phyloP scores from a whole-genome alignment of 2,113 vertebrate species.

The Chaetops frenatus region DNA sequence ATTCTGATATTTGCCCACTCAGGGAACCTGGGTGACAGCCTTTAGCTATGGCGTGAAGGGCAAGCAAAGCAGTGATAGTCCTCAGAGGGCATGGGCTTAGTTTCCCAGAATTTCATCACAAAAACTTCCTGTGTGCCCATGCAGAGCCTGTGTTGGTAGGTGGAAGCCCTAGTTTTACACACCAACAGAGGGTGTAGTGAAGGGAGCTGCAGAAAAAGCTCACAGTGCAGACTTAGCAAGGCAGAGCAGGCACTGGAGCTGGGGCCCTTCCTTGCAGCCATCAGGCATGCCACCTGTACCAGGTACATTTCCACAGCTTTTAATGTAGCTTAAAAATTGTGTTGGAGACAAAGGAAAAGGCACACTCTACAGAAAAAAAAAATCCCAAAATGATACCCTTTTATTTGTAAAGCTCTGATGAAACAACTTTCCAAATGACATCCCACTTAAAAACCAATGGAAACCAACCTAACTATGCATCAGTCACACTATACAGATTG shows the following conservation, averaged over 20 bases:
- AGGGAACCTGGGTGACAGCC: neutral
- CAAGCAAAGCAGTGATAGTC: neutral
- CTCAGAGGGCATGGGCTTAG: neutral
- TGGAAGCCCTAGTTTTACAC: neutral
- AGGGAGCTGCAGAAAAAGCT: neutral
- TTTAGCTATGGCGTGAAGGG: neutral
- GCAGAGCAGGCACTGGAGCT: neutral
- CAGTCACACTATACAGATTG: slow-evolving; percentile 72
- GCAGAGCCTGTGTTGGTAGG: neutral
- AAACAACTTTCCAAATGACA: slow-evolving; percentile 76
- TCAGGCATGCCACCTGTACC: neutral
- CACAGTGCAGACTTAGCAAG: neutral
- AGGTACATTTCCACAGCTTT: neutral
- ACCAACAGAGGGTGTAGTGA: neutral
- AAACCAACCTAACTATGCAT: slow-evolving; percentile 73
- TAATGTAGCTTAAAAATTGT: neutral
- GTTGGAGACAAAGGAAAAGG: slow-evolving; percentile 39
- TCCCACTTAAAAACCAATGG: slow-evolving; percentile 71
- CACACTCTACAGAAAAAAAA: slow-evolving; percentile 45
- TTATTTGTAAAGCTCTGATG: slow-evolving; percentile 82
- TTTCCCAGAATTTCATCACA: neutral
- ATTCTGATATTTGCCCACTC: neutral
- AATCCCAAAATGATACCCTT: slow-evolving; percentile 71
- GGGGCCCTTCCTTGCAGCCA: neutral
- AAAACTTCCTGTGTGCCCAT: rapidly evolving